Conservation (phyloP, 2,888 invertebrate species). For the Eilema depressum region DNA sequence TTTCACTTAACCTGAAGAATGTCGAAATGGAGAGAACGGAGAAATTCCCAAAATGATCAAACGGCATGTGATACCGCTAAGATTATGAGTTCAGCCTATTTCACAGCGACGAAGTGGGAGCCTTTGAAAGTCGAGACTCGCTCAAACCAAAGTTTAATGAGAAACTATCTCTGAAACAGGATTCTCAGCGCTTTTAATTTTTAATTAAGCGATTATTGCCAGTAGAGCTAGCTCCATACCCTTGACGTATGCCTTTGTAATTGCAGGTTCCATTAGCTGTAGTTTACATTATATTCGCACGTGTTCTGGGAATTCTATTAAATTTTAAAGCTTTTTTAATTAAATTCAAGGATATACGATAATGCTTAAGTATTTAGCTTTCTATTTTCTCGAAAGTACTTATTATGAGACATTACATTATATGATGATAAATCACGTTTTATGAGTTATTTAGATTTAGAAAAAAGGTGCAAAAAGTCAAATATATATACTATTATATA, state of each 20-base stretch:
- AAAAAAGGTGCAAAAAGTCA: no score
- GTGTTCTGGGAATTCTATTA: constrained; percentile 52
- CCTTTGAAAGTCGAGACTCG: constrained; percentile 65
- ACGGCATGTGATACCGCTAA: constrained; percentile 63
- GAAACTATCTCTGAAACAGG: constrained; percentile 66
- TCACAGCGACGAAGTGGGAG: constrained; percentile 52
- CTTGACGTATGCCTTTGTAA: constrained; percentile 61
- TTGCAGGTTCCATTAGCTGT: constrained; percentile 68
- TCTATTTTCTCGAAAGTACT: no score
- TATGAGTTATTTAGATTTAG: no score
- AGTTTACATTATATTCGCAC: constrained; percentile 64
- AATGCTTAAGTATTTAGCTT: not conserved
- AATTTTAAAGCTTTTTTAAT: constrained; percentile 44
- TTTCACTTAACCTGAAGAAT: constrained; percentile 57
- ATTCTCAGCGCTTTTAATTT: constrained; percentile 56
- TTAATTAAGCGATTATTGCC: constrained; percentile 67
- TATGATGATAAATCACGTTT: no score
- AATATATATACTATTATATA: no score
- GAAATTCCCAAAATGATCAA: constrained; percentile 65
- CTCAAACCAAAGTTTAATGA: constrained; percentile 59
- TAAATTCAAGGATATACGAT: constrained; percentile 19
- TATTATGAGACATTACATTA: no score
- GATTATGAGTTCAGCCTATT: constrained; percentile 53
- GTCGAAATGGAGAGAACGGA: constrained; percentile 50
- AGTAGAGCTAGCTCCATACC: constrained; percentile 37